Evolutionary conservation across 2,113 vertebrate species (phyloP).

Genomic region (Lanius ludovicianus): DNA sequence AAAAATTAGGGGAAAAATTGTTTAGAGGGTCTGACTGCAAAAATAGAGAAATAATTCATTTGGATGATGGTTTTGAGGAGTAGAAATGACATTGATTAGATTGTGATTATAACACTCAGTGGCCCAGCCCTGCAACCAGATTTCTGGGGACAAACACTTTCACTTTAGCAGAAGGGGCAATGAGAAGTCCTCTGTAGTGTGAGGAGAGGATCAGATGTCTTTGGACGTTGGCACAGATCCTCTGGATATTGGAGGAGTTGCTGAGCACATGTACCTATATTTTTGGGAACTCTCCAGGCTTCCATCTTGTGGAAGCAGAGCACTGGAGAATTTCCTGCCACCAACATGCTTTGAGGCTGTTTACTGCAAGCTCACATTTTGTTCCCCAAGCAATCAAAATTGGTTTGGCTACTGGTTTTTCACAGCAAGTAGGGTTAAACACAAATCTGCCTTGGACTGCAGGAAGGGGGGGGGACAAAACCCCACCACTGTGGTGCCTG

Average conservation of each 20-base stretch:
- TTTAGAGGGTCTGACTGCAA: neutral
- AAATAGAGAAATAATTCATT: neutral
- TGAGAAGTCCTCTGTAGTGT: neutral
- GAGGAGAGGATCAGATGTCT: neutral
- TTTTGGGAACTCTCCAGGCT: neutral
- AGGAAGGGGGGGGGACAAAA: neutral
- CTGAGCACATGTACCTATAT: neutral
- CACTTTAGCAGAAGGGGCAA: fast-evolving
- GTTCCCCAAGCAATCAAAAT: neutral
- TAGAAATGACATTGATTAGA: neutral
- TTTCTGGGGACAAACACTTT: neutral
- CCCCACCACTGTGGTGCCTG: neutral
- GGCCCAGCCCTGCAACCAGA: neutral
- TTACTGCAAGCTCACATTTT: neutral
- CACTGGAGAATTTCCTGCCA: neutral
- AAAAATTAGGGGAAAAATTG: neutral
- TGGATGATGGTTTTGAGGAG: neutral
- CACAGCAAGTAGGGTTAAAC: neutral
- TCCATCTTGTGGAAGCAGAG: neutral
- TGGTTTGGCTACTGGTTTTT: neutral
- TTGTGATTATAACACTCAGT: neutral
- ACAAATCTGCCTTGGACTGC: neutral
- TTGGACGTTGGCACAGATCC: neutral
- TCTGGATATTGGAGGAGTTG: neutral
- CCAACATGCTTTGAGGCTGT: neutral